These are phyloP conservation scores for Tachypleus tridentatus DNA, from an alignment of 1,140 invertebrate genomes.

Conservation along the genomic window DNA sequence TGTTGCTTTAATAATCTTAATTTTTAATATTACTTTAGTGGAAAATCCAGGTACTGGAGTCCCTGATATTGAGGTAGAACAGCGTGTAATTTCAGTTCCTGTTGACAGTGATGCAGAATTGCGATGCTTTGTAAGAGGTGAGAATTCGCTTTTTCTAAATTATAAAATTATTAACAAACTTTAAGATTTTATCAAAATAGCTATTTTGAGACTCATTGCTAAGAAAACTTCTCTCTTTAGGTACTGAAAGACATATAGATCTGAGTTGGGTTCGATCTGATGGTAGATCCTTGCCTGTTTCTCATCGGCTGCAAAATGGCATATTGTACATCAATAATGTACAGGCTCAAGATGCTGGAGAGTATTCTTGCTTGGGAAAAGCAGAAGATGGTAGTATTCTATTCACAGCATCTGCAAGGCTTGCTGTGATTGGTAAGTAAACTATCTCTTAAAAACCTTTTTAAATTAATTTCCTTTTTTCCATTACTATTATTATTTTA, in stretches of 20 bases:
- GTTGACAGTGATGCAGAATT: constrained; percentile 51
- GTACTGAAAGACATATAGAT: constrained; percentile 26
- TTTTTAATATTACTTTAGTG: constrained; percentile 10
- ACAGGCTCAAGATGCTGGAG: constrained; percentile 51
- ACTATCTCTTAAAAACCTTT: neutral
- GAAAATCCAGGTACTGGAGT: constrained; percentile 23
- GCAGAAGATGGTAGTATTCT: constrained; percentile 34
- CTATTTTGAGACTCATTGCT: too few relatives aligned
- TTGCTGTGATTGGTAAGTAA: constrained; percentile 46
- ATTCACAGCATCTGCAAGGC: constrained; percentile 37
- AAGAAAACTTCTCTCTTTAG: constrained; percentile 5
- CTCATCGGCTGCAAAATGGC: constrained; percentile 45
- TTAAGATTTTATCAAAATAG: too few relatives aligned
- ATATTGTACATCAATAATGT: constrained; percentile 49
- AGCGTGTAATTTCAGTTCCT: constrained; percentile 36
- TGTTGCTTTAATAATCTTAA: too few relatives aligned
- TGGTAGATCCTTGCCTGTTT: constrained; percentile 43
- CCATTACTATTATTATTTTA: too few relatives aligned
- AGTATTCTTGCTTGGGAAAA: constrained; percentile 59
- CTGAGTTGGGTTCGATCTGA: constrained; percentile 53
- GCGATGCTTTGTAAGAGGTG: constrained; percentile 42
- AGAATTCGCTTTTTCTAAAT: neutral
- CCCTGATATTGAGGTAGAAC: constrained; percentile 23
- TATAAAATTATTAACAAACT: too few relatives aligned
- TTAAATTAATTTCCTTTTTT: too few relatives aligned